Conservation (phyloP, 1,140 invertebrate genomes). For the Sweltsa coloradensis region DNA sequence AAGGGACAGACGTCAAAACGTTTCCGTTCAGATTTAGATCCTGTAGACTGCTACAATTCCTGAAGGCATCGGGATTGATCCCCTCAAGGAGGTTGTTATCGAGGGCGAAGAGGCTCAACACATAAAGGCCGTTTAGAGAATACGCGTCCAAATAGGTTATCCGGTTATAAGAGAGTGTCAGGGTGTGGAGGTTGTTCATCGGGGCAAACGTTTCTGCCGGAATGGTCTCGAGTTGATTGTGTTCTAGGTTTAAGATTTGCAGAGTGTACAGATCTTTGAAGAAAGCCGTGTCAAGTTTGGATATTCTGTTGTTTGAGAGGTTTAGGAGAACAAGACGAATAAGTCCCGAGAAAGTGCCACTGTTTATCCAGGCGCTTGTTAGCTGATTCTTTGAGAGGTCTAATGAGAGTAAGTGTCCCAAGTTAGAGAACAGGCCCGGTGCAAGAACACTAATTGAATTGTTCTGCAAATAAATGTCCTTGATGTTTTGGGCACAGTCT, state of each 20-base stretch:
- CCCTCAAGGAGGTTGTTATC: slow-evolving; percentile 66
- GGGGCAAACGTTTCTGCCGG: slow-evolving; percentile 67
- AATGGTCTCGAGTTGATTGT: slow-evolving; percentile 66
- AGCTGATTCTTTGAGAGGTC: slow-evolving; percentile 81
- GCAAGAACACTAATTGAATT: slow-evolving; percentile 74
- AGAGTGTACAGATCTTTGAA: slow-evolving; percentile 70
- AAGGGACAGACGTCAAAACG: slow-evolving; percentile 55
- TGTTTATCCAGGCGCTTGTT: slow-evolving; percentile 68
- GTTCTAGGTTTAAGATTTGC: slow-evolving; percentile 66
- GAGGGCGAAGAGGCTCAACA: slow-evolving; percentile 60
- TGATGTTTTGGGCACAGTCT: slow-evolving; percentile 61
- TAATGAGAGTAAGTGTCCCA: slow-evolving; percentile 71
- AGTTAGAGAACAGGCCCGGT: slow-evolving; percentile 65
- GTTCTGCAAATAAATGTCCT: slow-evolving; percentile 77
- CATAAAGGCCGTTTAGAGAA: slow-evolving; percentile 65
- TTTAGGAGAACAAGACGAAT: slow-evolving; percentile 76
- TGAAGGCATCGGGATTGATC: slow-evolving; percentile 67
- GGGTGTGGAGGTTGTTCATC: slow-evolving; percentile 71
- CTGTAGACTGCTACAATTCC: slow-evolving; percentile 62
- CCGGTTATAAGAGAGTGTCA: slow-evolving; percentile 66
- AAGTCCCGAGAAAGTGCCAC: slow-evolving; percentile 70
- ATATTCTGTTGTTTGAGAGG: slow-evolving; percentile 71
- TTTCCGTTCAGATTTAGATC: slow-evolving; percentile 77
- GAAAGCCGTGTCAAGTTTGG: slow-evolving; percentile 56
- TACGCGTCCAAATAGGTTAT: slow-evolving; percentile 62